Evolutionary conservation across 2,113 vertebrate species (phyloP).

Genomic region (Trachemys scripta): DNA sequence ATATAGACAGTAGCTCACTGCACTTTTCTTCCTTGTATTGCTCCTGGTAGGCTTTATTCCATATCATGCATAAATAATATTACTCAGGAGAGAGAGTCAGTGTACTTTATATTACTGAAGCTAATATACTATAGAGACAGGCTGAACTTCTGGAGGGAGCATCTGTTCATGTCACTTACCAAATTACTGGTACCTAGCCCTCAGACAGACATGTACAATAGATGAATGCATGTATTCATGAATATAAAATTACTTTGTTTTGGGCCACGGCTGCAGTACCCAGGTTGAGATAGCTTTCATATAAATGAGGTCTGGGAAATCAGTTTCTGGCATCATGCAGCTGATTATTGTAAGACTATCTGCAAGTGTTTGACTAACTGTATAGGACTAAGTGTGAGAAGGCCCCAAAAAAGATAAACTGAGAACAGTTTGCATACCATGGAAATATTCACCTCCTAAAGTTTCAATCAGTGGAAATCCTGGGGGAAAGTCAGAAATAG

Average conservation of each 20-base stretch:
- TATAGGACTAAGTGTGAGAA: background rate
- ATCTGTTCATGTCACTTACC: conserved; percentile 39
- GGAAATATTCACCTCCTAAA: conserved; percentile 8
- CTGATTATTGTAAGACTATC: conserved; percentile 17
- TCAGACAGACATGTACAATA: background rate
- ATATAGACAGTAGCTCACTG: conserved; percentile 55
- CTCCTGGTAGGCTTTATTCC: conserved; percentile 55
- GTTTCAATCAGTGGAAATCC: conserved; percentile 7
- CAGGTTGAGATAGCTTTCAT: conserved; percentile 57
- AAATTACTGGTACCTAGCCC: conserved; percentile 37
- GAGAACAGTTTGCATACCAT: background rate
- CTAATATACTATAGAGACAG: conserved; percentile 22
- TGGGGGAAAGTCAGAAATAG: background rate
- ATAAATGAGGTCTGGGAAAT: conserved; percentile 44
- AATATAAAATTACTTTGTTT: conserved; percentile 58
- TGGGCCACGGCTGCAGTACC: conserved; percentile 12
- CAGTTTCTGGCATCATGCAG: background rate
- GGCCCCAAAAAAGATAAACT: background rate
- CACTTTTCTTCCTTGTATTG: conserved; percentile 68
- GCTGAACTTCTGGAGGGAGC: conserved; percentile 58
- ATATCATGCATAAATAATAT: conserved; percentile 69
- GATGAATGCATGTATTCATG: conserved; percentile 37
- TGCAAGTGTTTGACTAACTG: background rate
- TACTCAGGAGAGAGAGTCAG: conserved; percentile 46
- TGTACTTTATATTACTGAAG: conserved; percentile 25